Percentiles rank a stretch among this genome's conserved stretches.
These are phyloP conservation scores for Noctua janthe DNA, from an alignment of 2,888 invertebrate genomes.

Conservation along the genomic window DNA sequence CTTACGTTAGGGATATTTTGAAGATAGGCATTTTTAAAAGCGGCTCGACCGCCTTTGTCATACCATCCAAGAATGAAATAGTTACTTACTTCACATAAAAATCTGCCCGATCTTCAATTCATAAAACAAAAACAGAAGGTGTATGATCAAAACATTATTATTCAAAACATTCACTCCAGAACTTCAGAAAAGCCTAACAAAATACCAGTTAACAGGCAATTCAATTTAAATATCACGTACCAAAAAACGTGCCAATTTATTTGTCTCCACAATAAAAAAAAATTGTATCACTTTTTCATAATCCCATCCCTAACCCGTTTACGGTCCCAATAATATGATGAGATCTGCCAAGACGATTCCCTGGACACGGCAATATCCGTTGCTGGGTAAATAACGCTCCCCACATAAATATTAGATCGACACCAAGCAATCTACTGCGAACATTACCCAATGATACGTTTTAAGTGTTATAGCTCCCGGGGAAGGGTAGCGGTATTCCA, in stretches of 20 bases:
- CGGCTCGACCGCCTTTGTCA: neutral
- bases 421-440: conserved; percentile 79
- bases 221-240: conserved; percentile 61
- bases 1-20: neutral
- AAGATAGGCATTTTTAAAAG: neutral
- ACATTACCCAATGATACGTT: conserved; percentile 73
- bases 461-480: conserved; percentile 74
- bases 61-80: neutral
- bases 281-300: conserved; percentile 68
- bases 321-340: conserved; percentile 74
- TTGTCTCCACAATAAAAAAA: conserved; percentile 67
- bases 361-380: conserved; percentile 80
- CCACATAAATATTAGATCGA: conserved; percentile 83
- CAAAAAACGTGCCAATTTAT: conserved; percentile 61
- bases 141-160: conserved; percentile 25
- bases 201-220: conserved; percentile 47
- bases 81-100: neutral
- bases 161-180: conserved; percentile 36
- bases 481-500: conserved; percentile 38
- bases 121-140: neutral
- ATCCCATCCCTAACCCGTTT: conserved; percentile 73
- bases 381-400: conserved; percentile 75
- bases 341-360: conserved; percentile 75
- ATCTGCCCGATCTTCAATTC: neutral
- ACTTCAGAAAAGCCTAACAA: conserved; percentile 15